These are phyloP conservation scores for Octodon degus DNA, from an alignment of 2,113 vertebrate genomes.

Conservation along the genomic window DNA sequence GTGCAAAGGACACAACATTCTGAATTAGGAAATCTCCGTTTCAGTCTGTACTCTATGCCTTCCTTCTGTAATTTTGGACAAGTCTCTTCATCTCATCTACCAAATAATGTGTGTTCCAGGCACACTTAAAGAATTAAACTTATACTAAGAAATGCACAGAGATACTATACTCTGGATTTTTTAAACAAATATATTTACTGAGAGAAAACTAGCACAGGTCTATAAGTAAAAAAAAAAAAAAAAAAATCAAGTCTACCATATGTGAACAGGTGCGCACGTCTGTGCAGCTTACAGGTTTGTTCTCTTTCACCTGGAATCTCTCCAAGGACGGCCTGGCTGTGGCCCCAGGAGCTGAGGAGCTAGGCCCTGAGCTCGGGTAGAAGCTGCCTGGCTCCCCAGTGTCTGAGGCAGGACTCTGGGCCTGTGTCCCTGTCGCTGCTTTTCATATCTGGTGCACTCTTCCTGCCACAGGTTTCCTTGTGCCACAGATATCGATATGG, in stretches of 20 bases:
- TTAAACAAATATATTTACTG: background rate
- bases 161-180: background rate
- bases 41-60: background rate
- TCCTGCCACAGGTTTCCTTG: background rate
- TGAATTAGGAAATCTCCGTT: background rate
- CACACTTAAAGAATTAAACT: background rate
- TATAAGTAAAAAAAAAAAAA: background rate
- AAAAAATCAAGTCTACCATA: background rate
- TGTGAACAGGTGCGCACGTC: background rate
- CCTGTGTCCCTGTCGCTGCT: too few relatives aligned
- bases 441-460: too few relatives aligned
- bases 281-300: background rate
- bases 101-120: background rate
- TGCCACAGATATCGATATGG: rapidly evolving
- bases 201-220: background rate
- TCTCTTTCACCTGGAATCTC: background rate
- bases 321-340: background rate
- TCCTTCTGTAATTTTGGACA: background rate
- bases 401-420: background rate
- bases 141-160: background rate
- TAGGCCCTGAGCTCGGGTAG: background rate
- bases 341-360: background rate
- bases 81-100: background rate
- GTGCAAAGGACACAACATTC: background rate
- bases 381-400: background rate